phyloP scores from a whole-genome alignment of 2,888 invertebrate species.

The Timema cristinae region DNA sequence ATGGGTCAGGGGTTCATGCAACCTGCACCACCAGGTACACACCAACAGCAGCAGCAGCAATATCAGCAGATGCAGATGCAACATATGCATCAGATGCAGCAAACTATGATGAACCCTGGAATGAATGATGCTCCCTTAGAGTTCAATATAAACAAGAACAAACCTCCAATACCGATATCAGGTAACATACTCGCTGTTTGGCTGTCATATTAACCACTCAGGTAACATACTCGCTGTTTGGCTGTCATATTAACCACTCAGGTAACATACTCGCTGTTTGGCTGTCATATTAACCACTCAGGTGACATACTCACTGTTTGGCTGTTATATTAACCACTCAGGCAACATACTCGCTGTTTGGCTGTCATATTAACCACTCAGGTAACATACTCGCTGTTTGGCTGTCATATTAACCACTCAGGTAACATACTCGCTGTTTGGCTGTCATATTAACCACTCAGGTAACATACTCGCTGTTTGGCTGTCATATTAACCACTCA shows the following conservation, averaged over 20 bases:
- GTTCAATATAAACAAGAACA: conserved; percentile 59
- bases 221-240: conserved; percentile 16
- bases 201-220: background rate
- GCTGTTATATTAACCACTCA: background rate
- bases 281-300: background rate
- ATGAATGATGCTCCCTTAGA: conserved; percentile 59
- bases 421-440: conserved; percentile 16
- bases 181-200: conserved; percentile 16
- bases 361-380: background rate
- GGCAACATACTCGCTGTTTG: conserved; percentile 15
- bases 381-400: conserved; percentile 16
- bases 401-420: background rate
- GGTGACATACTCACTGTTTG: conserved; percentile 15
- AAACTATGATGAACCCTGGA: conserved; percentile 41
- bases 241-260: background rate
- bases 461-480: conserved; percentile 16
- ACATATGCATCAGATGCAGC: conserved; percentile 25
- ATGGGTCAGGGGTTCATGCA: conserved; percentile 37
- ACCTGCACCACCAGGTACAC: conserved; percentile 32
- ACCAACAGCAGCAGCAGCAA: conserved; percentile 20
- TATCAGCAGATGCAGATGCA: conserved; percentile 17
- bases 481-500: background rate
- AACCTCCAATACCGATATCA: conserved; percentile 51
- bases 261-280: conserved; percentile 16
- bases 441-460: background rate